Conservation (phyloP, 2,888 invertebrate genomes). For the Aproaerema taeniolella region DNA sequence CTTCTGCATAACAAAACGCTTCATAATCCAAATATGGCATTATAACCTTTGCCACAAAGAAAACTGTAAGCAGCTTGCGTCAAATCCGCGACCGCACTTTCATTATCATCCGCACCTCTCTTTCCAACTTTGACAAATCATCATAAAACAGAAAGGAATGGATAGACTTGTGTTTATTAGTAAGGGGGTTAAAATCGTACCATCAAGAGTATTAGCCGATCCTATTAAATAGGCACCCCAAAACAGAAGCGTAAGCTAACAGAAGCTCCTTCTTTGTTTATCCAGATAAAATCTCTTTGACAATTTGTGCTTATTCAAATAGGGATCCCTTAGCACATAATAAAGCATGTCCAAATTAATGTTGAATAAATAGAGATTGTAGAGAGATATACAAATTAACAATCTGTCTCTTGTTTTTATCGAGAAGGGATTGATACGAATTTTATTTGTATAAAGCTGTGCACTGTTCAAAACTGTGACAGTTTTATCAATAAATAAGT, state of each 20-base stretch:
- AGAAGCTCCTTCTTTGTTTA: constrained; percentile 72
- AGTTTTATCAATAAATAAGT: too few species aligned
- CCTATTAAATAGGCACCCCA: constrained; percentile 65
- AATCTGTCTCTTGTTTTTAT: background rate
- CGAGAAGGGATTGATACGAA: too few species aligned
- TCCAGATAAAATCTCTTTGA: constrained; percentile 76
- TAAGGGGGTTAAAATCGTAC: constrained; percentile 62
- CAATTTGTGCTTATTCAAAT: constrained; percentile 77
- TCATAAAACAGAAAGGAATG: constrained; percentile 34
- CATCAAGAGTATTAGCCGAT: constrained; percentile 73
- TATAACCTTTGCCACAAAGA: constrained; percentile 36
- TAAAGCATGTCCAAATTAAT: constrained; percentile 33
- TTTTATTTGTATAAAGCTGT: too few species aligned
- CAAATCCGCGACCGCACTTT: constrained; percentile 44
- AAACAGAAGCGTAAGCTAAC: constrained; percentile 64
- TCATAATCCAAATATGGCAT: constrained; percentile 17
- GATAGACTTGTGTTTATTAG: constrained; percentile 46
- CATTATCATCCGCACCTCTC: constrained; percentile 35
- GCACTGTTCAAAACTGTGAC: too few species aligned
- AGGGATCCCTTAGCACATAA: constrained; percentile 65
- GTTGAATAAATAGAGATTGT: constrained; percentile 13
- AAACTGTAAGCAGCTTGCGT: constrained; percentile 51
- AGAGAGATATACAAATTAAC: background rate
- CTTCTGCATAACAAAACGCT: background rate
- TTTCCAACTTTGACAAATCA: constrained; percentile 20